Percentiles rank a stretch among this genome's conserved stretches.
phyloP scores from a whole-genome alignment of 2,888 invertebrate genomes.

The Lycophotia porphyrea region DNA sequence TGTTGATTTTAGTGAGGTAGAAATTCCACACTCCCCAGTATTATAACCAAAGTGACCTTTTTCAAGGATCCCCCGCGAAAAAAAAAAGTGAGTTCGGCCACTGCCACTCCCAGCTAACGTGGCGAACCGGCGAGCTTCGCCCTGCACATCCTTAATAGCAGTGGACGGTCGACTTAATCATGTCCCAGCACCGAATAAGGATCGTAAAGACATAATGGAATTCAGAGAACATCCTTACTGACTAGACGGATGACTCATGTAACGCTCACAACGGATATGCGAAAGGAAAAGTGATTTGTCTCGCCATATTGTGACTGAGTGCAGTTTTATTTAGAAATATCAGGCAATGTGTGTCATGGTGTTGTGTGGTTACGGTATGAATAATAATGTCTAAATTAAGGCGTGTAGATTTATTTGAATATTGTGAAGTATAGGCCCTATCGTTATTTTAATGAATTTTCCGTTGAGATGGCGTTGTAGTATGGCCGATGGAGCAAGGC shows the following conservation, averaged over 20 bases:
- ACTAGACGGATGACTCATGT: slow-evolving; percentile 64
- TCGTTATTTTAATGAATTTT: background rate
- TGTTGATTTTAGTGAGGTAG: too few relatives aligned
- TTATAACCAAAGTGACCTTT: too few relatives aligned
- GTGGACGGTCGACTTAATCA: slow-evolving; percentile 7
- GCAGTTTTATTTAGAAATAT: background rate
- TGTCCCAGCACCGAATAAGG: slow-evolving; percentile 29
- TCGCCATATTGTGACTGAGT: background rate
- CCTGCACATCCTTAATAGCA: background rate
- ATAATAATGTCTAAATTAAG: background rate
- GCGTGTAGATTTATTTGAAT: background rate
- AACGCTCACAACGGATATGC: slow-evolving; percentile 38
- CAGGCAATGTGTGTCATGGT: background rate
- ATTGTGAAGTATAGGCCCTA: background rate
- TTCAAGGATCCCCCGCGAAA: too few relatives aligned
- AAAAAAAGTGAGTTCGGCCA: background rate
- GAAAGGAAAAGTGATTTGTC: slow-evolving; percentile 47
- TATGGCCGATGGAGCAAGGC: too few relatives aligned
- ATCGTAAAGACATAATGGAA: slow-evolving; percentile 51
- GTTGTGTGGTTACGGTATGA: background rate
- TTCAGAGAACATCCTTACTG: slow-evolving; percentile 55
- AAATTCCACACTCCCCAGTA: too few relatives aligned
- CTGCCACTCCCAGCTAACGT: background rate
- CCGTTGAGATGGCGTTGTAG: too few relatives aligned
- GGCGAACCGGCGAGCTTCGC: background rate